These are phyloP conservation scores for Parelbella ahira DNA, from an alignment of 2,888 invertebrate species.

Conservation along the genomic window DNA sequence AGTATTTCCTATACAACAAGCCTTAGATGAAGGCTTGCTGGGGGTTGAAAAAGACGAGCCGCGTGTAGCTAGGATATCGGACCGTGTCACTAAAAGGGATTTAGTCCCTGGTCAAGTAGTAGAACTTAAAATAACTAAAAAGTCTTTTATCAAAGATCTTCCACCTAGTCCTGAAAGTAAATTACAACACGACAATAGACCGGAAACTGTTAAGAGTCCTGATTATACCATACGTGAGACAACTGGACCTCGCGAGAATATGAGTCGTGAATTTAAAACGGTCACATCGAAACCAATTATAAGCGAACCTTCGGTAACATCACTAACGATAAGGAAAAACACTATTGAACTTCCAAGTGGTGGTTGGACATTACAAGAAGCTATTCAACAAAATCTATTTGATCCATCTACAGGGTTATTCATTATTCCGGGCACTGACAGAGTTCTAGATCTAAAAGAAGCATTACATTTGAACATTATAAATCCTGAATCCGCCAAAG, in stretches of 20 bases:
- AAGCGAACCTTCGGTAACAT: conserved; percentile 73
- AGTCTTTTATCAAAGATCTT: conserved; percentile 71
- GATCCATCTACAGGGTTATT: conserved; percentile 92
- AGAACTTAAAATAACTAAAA: conserved; percentile 75
- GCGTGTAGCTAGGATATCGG: conserved; percentile 61
- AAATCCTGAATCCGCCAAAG: conserved; percentile 89
- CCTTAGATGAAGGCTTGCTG: conserved; percentile 86
- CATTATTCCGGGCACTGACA: conserved; percentile 91
- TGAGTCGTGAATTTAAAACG: conserved; percentile 56
- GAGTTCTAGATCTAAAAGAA: conserved; percentile 91
- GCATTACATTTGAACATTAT: conserved; percentile 92
- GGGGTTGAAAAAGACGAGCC: conserved; percentile 81
- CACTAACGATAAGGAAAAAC: conserved; percentile 82
- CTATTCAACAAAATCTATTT: conserved; percentile 90
- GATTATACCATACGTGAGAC: conserved; percentile 59
- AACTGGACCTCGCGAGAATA: conserved; percentile 43
- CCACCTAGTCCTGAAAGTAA: conserved; percentile 71
- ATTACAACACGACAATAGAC: conserved; percentile 71
- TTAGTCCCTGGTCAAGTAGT: conserved; percentile 71
- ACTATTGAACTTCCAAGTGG: conserved; percentile 89
- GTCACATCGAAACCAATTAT: conserved; percentile 61
- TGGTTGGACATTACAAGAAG: conserved; percentile 91
- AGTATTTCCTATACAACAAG: conserved; percentile 87
- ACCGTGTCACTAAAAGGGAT: conserved; percentile 58
- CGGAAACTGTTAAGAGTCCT: conserved; percentile 81